Evolutionary conservation across 2,888 invertebrate species (phyloP).

Genomic region (Stenotaenia linearis): DNA sequence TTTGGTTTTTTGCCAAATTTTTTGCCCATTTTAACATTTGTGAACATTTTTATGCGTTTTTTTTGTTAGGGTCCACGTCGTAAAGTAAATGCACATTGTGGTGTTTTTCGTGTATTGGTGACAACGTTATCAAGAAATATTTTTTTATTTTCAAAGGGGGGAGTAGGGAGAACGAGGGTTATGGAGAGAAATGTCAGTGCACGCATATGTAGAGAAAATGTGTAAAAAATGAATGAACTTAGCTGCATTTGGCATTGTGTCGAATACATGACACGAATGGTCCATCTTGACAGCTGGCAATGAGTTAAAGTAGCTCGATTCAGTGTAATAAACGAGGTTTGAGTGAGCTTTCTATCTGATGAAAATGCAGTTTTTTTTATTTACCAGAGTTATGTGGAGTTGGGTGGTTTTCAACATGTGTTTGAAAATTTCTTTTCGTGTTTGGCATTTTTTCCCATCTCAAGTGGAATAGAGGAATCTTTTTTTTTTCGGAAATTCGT

Average conservation of each 20-base stretch:
- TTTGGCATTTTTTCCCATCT: background rate
- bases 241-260: conserved; percentile 11
- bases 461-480: background rate
- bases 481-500: background rate
- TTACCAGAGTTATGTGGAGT: background rate
- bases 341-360: conserved; percentile 6
- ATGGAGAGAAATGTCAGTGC: background rate
- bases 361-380: background rate
- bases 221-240: conserved; percentile 1
- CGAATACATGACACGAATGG: conserved; percentile 1
- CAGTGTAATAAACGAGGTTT: background rate
- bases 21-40: background rate
- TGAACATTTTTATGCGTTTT: background rate
- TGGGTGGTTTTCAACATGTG: background rate
- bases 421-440: background rate
- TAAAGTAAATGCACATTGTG: conserved; percentile 19
- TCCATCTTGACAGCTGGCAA: conserved; percentile 11
- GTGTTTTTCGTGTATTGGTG: conserved; percentile 5
- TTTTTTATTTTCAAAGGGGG: background rate
- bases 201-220: background rate
- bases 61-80: background rate
- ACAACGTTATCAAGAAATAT: background rate
- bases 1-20: background rate
- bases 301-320: conserved; percentile 10
- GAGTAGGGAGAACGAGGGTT: background rate